Evolutionary conservation across 2,888 invertebrate species (phyloP), one percentile per base, ranked within the genome.

Genomic region (Corythucha ciliata): DNA sequence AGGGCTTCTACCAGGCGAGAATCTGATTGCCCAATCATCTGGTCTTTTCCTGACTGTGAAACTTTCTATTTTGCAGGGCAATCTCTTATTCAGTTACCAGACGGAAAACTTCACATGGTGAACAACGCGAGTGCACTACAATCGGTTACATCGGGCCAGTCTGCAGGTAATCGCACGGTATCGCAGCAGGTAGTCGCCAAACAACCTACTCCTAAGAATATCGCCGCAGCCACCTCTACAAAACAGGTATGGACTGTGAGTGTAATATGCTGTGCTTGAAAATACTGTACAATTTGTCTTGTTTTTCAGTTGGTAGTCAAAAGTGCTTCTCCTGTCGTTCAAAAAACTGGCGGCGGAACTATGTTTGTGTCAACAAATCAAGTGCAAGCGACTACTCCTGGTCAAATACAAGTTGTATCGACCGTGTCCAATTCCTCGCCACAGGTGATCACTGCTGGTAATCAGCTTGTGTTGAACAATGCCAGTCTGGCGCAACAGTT

Each of bases 71-170:
- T 68, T 56, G 65, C 68, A 64, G 73, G 74, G 52, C 94, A 94
- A 66, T 92, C 93, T 65, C 72, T 94, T 50, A 81, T 93, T 36
- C 88, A 92, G 67, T 83, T 91, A 77, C 84, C 92, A 0, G 93
- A 94, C 68, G 94, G 94, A 0, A 89, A 90, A 66, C 71, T 93
- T 21, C 92, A 93, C 65, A 81, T 93, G 16, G 74, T 86, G 27
- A 81, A 78, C 66, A 53, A 57, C 59, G 22, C 62, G 4, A 55
- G 63, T 16, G 57, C 64, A 10, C 60, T 61, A 18, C 52, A 59
- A 20, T 60, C 60, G 25, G 29, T 54, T 4, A 44, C 41, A 1
- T 26, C 49, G 1, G 29, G 53, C 1, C 54, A 48, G 18, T 46
- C 47, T 4, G 40, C 53, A 6, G 34, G 21, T 7, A 24, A 49